These are phyloP conservation scores for Drosophila subsilvestris DNA, from an alignment of 2,888 invertebrate genomes.

Conservation along the genomic window DNA sequence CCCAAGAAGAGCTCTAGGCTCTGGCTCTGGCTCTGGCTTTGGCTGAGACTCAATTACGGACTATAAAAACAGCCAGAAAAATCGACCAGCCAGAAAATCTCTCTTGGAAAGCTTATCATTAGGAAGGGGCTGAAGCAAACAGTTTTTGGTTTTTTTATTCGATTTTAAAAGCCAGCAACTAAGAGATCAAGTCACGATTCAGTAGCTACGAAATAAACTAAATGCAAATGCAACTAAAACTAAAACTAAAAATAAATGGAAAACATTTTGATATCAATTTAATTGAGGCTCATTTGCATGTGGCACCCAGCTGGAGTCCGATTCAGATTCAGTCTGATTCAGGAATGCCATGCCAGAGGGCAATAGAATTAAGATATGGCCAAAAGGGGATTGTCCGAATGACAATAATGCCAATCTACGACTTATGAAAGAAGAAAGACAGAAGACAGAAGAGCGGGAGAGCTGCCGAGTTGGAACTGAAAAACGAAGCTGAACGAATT, in stretches of 20 bases:
- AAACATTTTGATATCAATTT: conserved; percentile 63
- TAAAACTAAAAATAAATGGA: conserved; percentile 46
- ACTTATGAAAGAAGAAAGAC: conserved; percentile 73
- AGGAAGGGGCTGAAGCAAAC: conserved; percentile 24
- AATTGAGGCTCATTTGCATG: conserved; percentile 72
- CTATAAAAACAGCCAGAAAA: conserved; percentile 7
- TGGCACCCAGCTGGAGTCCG: background rate
- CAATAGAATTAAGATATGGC: conserved; percentile 71
- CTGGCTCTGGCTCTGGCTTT: background rate
- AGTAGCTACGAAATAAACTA: conserved; percentile 26
- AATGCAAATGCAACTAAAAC: background rate
- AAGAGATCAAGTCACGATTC: conserved; percentile 42
- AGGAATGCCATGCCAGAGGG: conserved; percentile 57
- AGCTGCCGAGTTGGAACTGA: conserved; percentile 29
- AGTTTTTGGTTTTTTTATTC: conserved; percentile 46
- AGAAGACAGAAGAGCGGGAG: background rate
- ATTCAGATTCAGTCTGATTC: conserved; percentile 39
- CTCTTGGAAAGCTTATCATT: conserved; percentile 8
- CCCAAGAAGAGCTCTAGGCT: conserved; percentile 43
- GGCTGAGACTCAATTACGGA: conserved; percentile 4
- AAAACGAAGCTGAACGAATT: conserved; percentile 82
- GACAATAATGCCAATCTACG: conserved; percentile 84
- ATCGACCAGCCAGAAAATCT: conserved; percentile 20
- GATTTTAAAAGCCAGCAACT: conserved; percentile 63
- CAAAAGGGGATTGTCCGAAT: conserved; percentile 34